Conservation (phyloP, 2,113 vertebrate species). For the Aptenodytes forsteri region DNA sequence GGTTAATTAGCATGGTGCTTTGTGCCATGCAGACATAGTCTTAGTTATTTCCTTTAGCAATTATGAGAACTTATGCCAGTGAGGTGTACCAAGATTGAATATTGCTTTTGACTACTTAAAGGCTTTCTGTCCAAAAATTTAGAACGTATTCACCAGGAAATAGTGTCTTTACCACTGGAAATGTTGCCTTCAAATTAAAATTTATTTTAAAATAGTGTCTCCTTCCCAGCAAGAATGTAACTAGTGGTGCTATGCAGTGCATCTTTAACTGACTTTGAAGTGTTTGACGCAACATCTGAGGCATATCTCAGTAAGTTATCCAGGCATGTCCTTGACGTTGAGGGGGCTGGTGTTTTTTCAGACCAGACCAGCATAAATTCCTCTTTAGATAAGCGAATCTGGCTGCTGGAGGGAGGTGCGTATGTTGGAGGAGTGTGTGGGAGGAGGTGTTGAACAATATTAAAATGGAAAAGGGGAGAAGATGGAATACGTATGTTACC, state of each 20-base stretch:
- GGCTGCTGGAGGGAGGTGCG: neutral
- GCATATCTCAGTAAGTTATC: neutral
- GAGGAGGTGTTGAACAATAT: neutral
- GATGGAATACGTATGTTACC: neutral
- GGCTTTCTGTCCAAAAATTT: neutral
- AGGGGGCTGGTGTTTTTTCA: slow-evolving; percentile 9
- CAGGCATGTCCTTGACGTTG: neutral
- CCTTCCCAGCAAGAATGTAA: neutral
- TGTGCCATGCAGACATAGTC: neutral
- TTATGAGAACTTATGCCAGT: neutral
- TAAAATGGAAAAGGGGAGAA: neutral
- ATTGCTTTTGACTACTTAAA: neutral
- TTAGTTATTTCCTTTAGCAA: neutral
- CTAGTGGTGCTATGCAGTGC: neutral
- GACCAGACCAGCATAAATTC: neutral
- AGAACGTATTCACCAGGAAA: neutral
- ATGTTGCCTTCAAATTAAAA: neutral
- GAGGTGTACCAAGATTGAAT: neutral
- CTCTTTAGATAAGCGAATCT: slow-evolving; percentile 6
- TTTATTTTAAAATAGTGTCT: neutral
- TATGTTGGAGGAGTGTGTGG: neutral
- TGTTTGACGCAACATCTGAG: neutral
- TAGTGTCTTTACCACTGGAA: neutral
- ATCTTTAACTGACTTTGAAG: neutral
- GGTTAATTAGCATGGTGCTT: slow-evolving; percentile 8